Conservation (phyloP, 1,140 invertebrate species). For the Ceratina australensis region DNA sequence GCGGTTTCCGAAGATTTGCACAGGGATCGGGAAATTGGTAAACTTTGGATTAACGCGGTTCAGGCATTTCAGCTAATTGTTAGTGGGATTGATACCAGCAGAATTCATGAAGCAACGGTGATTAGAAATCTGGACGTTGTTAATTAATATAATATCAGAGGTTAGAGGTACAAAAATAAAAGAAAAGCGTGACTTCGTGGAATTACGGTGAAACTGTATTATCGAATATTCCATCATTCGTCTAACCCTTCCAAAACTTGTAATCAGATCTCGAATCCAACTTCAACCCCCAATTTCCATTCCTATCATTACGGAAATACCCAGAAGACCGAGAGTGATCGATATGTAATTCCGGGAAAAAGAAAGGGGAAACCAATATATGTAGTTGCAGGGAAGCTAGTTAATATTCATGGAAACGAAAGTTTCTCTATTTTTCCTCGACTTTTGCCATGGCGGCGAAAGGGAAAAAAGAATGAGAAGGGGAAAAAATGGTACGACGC, state of each 20-base stretch:
- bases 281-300: neutral
- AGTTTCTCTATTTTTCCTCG: neutral
- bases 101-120: no score
- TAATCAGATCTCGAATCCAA: neutral
- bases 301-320: neutral
- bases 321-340: neutral
- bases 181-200: no score
- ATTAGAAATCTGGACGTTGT: no score
- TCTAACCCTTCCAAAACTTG: neutral
- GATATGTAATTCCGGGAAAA: neutral
- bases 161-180: no score
- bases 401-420: conserved; percentile 40
- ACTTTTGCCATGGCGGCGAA: neutral
- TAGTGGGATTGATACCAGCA: no score
- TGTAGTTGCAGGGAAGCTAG: neutral
- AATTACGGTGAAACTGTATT: no score
- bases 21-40: no score
- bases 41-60: no score
- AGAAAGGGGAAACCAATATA: neutral
- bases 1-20: no score
- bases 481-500: neutral
- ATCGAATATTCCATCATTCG: no score
- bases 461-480: conserved; percentile 5
- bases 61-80: no score
- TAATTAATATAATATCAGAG: no score